Evolutionary conservation across 2,113 vertebrate genomes (phyloP).

Genomic region (Fulmarus glacialis): DNA sequence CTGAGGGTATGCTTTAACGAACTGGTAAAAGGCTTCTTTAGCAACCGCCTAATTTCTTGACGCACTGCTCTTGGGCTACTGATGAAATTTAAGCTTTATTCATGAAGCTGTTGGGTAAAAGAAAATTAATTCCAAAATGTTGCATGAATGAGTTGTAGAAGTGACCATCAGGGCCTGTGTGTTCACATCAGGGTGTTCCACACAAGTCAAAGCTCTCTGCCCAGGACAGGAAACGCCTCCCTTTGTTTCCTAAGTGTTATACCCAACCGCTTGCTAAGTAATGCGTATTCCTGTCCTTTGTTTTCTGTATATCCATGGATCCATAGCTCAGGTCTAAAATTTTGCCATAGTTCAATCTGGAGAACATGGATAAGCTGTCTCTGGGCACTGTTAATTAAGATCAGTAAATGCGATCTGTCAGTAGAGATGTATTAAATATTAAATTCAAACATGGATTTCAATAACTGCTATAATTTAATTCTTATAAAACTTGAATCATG

Average conservation of each 20-base stretch:
- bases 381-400: slow-evolving; percentile 51
- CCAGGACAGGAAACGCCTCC: rapidly evolving
- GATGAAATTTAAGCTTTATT: background rate
- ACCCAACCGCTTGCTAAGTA: background rate
- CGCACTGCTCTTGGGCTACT: background rate
- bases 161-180: background rate
- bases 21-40: background rate
- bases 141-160: background rate
- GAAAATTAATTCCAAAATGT: background rate
- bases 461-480: slow-evolving; percentile 11
- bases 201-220: background rate
- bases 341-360: background rate
- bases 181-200: background rate
- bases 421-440: background rate
- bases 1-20: background rate
- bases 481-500: background rate
- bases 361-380: background rate
- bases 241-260: background rate
- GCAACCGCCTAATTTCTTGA: background rate
- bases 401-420: slow-evolving; percentile 60
- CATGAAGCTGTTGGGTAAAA: background rate
- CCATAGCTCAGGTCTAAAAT: background rate
- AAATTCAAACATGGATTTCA: background rate
- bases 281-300: background rate
- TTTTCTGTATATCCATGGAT: background rate